Conservation (phyloP, 2,888 invertebrate species). For the Ormyrus pomaceus region DNA sequence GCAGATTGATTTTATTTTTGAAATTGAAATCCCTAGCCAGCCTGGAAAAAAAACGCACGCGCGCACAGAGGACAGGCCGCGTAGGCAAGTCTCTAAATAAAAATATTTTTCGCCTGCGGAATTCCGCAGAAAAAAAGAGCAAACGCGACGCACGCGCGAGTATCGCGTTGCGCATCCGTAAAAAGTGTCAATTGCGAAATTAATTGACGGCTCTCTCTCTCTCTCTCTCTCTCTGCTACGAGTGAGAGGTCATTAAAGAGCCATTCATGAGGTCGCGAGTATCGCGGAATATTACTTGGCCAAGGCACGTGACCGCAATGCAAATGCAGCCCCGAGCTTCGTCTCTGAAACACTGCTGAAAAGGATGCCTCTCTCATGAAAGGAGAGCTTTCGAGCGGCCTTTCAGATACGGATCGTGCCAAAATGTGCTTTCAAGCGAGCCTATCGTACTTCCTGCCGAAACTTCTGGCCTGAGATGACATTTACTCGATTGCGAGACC, state of each 20-base stretch:
- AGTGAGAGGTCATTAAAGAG: conserved; percentile 62
- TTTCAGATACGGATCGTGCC: no score
- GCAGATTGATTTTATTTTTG: no score
- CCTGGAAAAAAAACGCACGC: no score
- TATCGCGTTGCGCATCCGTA: conserved; percentile 30
- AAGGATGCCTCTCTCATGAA: no score
- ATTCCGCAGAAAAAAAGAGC: not conserved
- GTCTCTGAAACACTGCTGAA: no score
- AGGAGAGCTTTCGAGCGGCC: no score
- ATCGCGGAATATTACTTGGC: conserved; percentile 37
- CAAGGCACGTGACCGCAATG: conserved; percentile 36
- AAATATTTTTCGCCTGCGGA: conserved; percentile 1
- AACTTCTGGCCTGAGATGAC: no score
- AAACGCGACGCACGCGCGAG: conserved; percentile 8
- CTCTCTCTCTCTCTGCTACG: not conserved
- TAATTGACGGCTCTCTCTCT: conserved; percentile 43
- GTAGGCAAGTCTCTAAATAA: conserved; percentile 2
- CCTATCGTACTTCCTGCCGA: no score
- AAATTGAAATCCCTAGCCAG: no score
- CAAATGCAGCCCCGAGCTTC: conserved; percentile 8
- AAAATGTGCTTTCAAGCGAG: no score
- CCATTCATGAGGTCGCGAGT: conserved; percentile 61
- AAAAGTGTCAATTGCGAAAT: conserved; percentile 51
- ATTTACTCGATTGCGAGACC: no score
- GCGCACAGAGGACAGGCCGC: no score